phyloP scores from a whole-genome alignment of 2,113 vertebrate genomes.

The Oryzias woworae region DNA sequence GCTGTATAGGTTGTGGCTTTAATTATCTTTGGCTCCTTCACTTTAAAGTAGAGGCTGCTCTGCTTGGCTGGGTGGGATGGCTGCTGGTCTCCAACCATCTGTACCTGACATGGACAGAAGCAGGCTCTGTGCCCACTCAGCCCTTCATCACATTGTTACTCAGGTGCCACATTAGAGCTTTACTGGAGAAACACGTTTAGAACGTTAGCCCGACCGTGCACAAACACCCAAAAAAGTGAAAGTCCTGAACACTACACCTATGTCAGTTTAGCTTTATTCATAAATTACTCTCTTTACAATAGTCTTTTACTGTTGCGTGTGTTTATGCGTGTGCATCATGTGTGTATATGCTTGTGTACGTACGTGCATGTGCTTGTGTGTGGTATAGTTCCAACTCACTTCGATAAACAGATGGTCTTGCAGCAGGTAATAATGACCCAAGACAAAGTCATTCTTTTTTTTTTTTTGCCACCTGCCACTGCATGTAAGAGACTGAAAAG shows the following conservation, averaged over 20 bases:
- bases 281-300: too few species aligned
- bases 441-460: conserved; percentile 79
- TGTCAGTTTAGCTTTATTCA: too few species aligned
- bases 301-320: too few species aligned
- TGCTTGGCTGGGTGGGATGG: conserved; percentile 42
- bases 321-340: conserved; percentile 13
- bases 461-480: conserved; percentile 54
- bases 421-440: conserved; percentile 81
- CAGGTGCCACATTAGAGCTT: not conserved
- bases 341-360: conserved; percentile 5
- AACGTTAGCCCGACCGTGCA: not conserved
- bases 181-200: conserved; percentile 9
- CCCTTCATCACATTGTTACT: conserved; percentile 1
- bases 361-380: conserved; percentile 8
- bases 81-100: conserved; percentile 52
- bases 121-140: not conserved
- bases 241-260: conserved; percentile 2
- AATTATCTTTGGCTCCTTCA: conserved; percentile 46
- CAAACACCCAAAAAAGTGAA: not conserved
- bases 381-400: conserved; percentile 56
- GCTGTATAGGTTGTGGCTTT: conserved; percentile 22
- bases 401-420: conserved; percentile 75
- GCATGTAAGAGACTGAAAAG: conserved; percentile 9
- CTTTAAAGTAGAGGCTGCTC: conserved; percentile 54
- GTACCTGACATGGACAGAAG: conserved; percentile 24